Base-by-base conservation (phyloP, 2,797 vertebrate genomes). In the Manis javanica region DNA sequence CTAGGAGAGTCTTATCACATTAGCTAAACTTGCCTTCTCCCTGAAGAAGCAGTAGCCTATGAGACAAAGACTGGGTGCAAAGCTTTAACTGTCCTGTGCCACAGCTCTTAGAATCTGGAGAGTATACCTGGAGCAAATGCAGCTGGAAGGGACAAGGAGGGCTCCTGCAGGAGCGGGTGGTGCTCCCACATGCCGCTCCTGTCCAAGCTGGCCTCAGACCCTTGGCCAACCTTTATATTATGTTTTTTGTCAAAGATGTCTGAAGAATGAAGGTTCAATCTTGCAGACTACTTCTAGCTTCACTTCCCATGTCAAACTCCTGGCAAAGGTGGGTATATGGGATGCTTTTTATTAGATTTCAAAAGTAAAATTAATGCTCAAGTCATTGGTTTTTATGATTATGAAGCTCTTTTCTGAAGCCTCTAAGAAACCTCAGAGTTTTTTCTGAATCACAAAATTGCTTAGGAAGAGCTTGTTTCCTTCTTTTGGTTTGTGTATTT, bases 321-420 rank as follows among this genome's bases (percentile, higher is more conserved):
- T 63, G 49, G 69, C 24, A 84, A 57, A 90, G 59, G 66, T 37
- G 15, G 37, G 69, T 1, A 1, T 31, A 5, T 53, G 29, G 75
- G 64, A 39, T 90, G 83, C 34, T 90, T 95, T 88, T 77, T 42
- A 87, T 94, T 91, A 77, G 66, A 66, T 75, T 90, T 93, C 90
- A 72, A 69, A 87, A 85, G 77, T 69, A 53, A 97, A 82, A 37
- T 29, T 68, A 90, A 89, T 85, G 64, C 63, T 71, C 31, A 10
- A 77, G 46, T 42, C 71, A 93, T 97, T 78, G 18, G 5, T 63
- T 93, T 74, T 92, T 82, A 75, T 3, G 11, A 64, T 34, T 59
- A 46, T 86, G 66, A 86, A 94, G 53, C 29, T 84, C 31, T 77
- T 87, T 94, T 71, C 84, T 82, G 71, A 97, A 96, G 77, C 19